Evolutionary conservation across 2,113 vertebrate species (phyloP), one percentile per base, ranked within the genome.

Genomic region (Passerina amoena): DNA sequence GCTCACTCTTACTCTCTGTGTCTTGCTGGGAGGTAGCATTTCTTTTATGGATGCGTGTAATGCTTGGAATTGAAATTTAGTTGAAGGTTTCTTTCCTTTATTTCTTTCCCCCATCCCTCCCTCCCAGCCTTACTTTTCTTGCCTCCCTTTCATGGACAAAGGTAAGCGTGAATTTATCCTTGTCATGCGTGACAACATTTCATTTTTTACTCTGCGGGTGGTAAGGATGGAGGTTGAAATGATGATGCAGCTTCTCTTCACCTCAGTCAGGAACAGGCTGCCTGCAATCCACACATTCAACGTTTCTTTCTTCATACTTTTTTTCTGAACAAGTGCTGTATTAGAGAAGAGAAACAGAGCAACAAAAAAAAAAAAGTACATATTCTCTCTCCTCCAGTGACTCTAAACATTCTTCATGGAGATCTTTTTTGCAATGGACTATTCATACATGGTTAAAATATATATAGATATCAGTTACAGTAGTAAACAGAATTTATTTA

Each of bases 21-120:
- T 92, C 92, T 90, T 94, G 57, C 76, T 88, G 89, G 40, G 80
- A 94, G 35, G 20, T 72, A 82, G 40, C 37, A 91, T 94, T 94
- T 90, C 68, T 94, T 94, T 86, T 90, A 77, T 56, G 40, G 54
- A 33, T 77, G 59, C 38, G 15, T 12, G 8, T 93, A 97, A 97
- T 11, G 16, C n/a, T 82, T 93, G 57, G 61, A 97, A 94, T 86
- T 75, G 91, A 96, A 97, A 95, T 50, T 73, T 65, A 87, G 87
- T 92, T 82, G 40, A 87, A 68, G 40, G 35, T 7, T 83, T 83
- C n/a, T 85, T 59, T 85, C 96, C 60, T 78, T 64, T 88, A 45
- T 23, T 82, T 82, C 59, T 84, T 94, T 86, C 17, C 5, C 10
- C 17, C 3, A 48, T 61, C 25, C 1, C 21, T 57, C 5, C 25